These are phyloP conservation scores for Baccha elongata DNA, from an alignment of 2,888 invertebrate species.

Conservation along the genomic window DNA sequence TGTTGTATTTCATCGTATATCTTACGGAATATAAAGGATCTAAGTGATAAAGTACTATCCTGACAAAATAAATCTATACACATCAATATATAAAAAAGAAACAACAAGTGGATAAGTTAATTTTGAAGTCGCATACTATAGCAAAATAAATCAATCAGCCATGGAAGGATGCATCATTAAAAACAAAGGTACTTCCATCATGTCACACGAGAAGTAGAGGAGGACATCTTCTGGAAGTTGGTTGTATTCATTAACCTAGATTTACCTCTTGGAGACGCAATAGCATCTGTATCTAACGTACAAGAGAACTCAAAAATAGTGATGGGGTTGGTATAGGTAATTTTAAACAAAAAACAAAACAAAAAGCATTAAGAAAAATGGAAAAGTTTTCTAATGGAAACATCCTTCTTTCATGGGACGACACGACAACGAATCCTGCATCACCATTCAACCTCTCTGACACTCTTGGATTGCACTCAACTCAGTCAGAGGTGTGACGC, in stretches of 20 bases:
- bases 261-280: slow-evolving; percentile 54
- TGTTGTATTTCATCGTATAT: too few species aligned
- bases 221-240: slow-evolving; percentile 41
- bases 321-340: neutral
- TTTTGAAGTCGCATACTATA: slow-evolving; percentile 40
- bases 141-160: slow-evolving; percentile 49
- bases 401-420: slow-evolving; percentile 34
- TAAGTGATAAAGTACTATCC: slow-evolving; percentile 1
- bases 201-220: slow-evolving; percentile 11
- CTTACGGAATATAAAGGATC: too few species aligned
- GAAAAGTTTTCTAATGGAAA: slow-evolving; percentile 54
- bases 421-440: slow-evolving; percentile 8
- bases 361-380: slow-evolving; percentile 1
- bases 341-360: slow-evolving; percentile 8
- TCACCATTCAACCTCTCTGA: slow-evolving; percentile 2
- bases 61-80: slow-evolving; percentile 14
- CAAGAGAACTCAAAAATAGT: slow-evolving; percentile 1
- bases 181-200: slow-evolving; percentile 33
- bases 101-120: slow-evolving; percentile 68
- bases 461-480: slow-evolving; percentile 59
- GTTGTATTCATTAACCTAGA: slow-evolving; percentile 64
- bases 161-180: slow-evolving; percentile 29
- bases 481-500: slow-evolving; percentile 27
- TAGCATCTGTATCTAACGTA: slow-evolving; percentile 30
- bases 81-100: slow-evolving; percentile 37